Evolutionary conservation across 2,797 vertebrate species (phyloP), one percentile per base, ranked within the genome.

Genomic region (Alca torda): DNA sequence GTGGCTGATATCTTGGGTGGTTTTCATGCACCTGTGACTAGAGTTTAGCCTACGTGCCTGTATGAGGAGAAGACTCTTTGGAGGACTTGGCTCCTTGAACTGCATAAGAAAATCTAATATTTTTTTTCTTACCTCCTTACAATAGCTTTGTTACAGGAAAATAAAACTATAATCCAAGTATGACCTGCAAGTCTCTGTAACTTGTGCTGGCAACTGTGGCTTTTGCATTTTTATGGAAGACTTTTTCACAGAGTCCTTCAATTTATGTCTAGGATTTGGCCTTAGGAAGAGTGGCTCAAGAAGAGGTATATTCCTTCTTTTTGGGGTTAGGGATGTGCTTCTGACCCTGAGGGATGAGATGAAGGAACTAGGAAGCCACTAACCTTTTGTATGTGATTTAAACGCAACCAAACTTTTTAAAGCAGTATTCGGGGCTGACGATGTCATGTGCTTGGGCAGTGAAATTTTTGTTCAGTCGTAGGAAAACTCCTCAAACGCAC

Each of bases 381-480:
- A 35, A 28, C 5, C 3, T 70, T 77, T n/a, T 53, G 21, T 43
- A 82, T 0, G 0, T 17, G 13, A 41, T 37, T 33, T 60, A 61
- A 56, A 10, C 11, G 8, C 61, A 65, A 35, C 2, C 10, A 33
- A 85, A 85, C 37, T 57, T 85, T 46, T 75, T 4, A 24, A 61
- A 88, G 35, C 19, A 33, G 13, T 45, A 7, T 75, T 79, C 67
- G 13, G 10, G 9, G 6, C 16, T 57, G 28, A 6, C 24, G 7
- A 33, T 9, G 4, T 4, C 17, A 31, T 5, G 21, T 0, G 33
- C 70, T 43, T 3, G 28, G 16, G 9, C n/a, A 45, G 33, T 25
- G 24, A 70, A 25, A 35, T 53, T 88, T 70, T 57, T 65, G 10
- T 25, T 70, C 16, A 30, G 10, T 30, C 43, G 14, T 18, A 56